phyloP scores from a whole-genome alignment of 2,888 invertebrate species.

The Bombylius discolor region DNA sequence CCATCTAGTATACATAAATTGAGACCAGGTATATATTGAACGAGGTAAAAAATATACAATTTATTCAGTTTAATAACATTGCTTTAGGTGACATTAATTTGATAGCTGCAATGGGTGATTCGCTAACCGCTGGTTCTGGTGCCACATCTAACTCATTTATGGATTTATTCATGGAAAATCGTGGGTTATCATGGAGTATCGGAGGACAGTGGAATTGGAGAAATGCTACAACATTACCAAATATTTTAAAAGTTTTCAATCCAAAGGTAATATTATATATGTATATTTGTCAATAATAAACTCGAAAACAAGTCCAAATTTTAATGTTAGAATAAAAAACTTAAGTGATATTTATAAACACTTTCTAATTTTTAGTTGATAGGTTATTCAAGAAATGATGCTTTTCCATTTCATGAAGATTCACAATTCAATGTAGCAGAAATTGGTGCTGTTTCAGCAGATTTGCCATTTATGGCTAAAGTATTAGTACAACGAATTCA shows the following conservation, averaged over 20 bases:
- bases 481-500: constrained; percentile 38
- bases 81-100: constrained; percentile 40
- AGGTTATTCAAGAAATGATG: constrained; percentile 41
- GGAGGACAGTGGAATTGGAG: constrained; percentile 38
- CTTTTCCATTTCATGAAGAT: constrained; percentile 25
- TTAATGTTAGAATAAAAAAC: too few species aligned
- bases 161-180: constrained; percentile 32
- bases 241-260: constrained; percentile 45
- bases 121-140: constrained; percentile 40
- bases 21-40: constrained; percentile 26
- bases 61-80: too few species aligned
- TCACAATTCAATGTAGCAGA: constrained; percentile 44
- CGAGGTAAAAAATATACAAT: neutral
- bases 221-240: constrained; percentile 38
- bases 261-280: constrained; percentile 36
- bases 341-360: neutral
- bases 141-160: constrained; percentile 33
- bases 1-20: constrained; percentile 39
- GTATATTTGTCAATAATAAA: neutral
- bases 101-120: constrained; percentile 43
- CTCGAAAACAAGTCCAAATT: too few species aligned
- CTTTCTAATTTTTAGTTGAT: constrained; percentile 17
- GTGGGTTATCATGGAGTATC: constrained; percentile 33
- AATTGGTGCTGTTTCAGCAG: constrained; percentile 38
- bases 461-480: constrained; percentile 41